A percentile compares a stretch with the other conserved stretches of the same genome.
These are phyloP conservation scores for Pasiphila rectangulata DNA, from an alignment of 2,888 invertebrate species.

Conservation along the genomic window DNA sequence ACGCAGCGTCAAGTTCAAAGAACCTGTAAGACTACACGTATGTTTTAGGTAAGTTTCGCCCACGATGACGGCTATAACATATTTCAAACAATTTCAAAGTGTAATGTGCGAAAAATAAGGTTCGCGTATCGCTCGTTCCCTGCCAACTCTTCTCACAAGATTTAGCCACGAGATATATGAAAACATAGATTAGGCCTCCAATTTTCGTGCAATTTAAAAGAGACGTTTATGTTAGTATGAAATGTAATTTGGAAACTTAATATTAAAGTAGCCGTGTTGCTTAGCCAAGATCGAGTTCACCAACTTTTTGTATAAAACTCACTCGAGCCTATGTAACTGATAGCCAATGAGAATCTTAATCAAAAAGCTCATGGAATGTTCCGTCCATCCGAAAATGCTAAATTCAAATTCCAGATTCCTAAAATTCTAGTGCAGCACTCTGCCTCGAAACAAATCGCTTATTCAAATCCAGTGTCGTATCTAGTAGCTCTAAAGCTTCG, in stretches of 20 bases:
- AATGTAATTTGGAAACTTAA: too few species aligned
- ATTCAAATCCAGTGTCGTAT: slow-evolving; percentile 40
- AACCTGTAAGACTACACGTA: slow-evolving; percentile 21
- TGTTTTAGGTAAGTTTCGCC: slow-evolving; percentile 50
- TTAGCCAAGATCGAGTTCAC: too few species aligned
- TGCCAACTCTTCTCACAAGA: slow-evolving; percentile 35
- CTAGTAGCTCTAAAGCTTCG: slow-evolving; percentile 44
- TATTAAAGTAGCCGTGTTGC: too few species aligned
- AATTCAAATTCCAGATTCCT: slow-evolving; percentile 23
- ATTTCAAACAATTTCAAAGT: slow-evolving; percentile 76
- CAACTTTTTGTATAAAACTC: too few species aligned
- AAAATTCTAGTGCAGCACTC: slow-evolving; percentile 24
- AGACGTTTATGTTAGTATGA: too few species aligned
- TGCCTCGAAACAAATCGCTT: slow-evolving; percentile 32
- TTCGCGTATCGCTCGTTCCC: slow-evolving; percentile 54
- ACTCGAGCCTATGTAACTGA: too few species aligned
- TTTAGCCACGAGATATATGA: slow-evolving; percentile 12
- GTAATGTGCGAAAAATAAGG: slow-evolving; percentile 78
- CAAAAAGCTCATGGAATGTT: neutral
- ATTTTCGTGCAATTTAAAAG: neutral
- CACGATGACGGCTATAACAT: slow-evolving; percentile 61
- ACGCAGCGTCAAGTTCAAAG: slow-evolving; percentile 9
- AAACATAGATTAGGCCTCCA: slow-evolving; percentile 4
- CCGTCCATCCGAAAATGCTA: slow-evolving; percentile 18
- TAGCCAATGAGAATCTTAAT: neutral